Base-by-base conservation (phyloP, 2,113 vertebrate species). In the Atractosteus spatula region DNA sequence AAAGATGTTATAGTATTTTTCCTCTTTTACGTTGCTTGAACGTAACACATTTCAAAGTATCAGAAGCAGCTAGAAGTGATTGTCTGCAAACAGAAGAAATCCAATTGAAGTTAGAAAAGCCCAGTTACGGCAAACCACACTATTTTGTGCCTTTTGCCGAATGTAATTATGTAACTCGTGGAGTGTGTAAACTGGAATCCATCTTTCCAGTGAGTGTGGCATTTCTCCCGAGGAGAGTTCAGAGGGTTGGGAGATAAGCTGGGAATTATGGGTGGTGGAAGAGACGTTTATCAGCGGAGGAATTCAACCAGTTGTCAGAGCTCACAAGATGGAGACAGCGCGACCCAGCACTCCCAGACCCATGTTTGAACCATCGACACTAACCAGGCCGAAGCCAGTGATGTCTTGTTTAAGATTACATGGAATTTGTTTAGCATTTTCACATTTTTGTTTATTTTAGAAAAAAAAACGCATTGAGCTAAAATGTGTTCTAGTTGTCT, bases 381-480 rank as follows among this genome's bases (percentile, higher is more conserved):
- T 16, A 77, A 78, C 29, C 72, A 78, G 74, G 45, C 70, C 55
- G 3, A 3, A 10, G 2, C 56, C 2, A 12, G 13, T 13, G 55
- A 68, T 51, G 45, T 61, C 71, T 79, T 79, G 55, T 75, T 71
- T 73, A 77, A 76, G 71, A 76, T 59, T 73, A 55, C 12, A 61
- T 66, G n/a, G 16, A 72, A 76, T 71, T 69, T 67, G 68, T 59
- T 44, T 59, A 54, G 54, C 55, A 42, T 65, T 62, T 71, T 45
- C 68, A 71, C 70, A 16, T 73, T 68, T 42, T 16, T 68, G 74
- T 68, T 45, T 42, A 76, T 61, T 59, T 68, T 16, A 68, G 65
- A 16, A n/a, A 13, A n/a, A 57, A 11, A 59, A 59, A 59, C 29
- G 29, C 29, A 29, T 29, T 29, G 29, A 29, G 29, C 29, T 29